Evolutionary conservation across 2,888 invertebrate genomes (phyloP).

Genomic region (Andrena trimmerana): DNA sequence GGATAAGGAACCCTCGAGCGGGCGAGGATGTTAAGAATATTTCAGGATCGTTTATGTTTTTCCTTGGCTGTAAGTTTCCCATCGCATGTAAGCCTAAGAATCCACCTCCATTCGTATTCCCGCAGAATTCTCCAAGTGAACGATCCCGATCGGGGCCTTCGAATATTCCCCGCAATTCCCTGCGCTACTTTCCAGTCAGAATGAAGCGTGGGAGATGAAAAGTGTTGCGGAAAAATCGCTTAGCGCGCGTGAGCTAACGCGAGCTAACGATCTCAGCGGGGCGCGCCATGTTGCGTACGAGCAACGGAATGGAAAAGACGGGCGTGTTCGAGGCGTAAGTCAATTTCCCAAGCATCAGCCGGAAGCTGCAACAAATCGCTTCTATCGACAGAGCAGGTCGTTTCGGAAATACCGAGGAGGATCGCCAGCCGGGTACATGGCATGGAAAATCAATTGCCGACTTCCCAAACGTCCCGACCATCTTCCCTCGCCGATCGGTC

Average conservation of each 20-base stretch:
- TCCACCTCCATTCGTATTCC: background rate
- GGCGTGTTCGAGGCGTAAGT: conserved; percentile 54
- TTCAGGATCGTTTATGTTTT: background rate
- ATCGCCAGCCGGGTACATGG: conserved; percentile 58
- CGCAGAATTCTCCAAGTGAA: no score
- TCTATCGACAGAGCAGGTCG: conserved; percentile 51
- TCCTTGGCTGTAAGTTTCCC: background rate
- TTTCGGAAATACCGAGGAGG: conserved; percentile 62
- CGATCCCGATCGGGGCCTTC: no score
- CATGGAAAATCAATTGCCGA: conserved; percentile 72
- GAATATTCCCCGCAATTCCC: background rate
- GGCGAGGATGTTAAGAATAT: background rate
- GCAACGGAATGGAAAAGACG: conserved; percentile 41
- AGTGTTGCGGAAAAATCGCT: background rate
- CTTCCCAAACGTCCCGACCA: conserved; percentile 39
- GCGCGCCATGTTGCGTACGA: conserved; percentile 5
- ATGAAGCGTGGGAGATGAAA: background rate
- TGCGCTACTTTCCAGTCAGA: background rate
- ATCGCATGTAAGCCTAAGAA: background rate
- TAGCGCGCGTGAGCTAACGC: background rate
- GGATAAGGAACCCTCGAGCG: no score
- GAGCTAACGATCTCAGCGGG: background rate
- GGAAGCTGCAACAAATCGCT: conserved; percentile 69
- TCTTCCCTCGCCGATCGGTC: conserved; percentile 20
- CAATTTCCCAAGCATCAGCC: conserved; percentile 67